Percentiles rank a stretch among this genome's conserved stretches.
Evolutionary conservation across 2,888 invertebrate species (phyloP).

Genomic region (Xestia xanthographa): DNA sequence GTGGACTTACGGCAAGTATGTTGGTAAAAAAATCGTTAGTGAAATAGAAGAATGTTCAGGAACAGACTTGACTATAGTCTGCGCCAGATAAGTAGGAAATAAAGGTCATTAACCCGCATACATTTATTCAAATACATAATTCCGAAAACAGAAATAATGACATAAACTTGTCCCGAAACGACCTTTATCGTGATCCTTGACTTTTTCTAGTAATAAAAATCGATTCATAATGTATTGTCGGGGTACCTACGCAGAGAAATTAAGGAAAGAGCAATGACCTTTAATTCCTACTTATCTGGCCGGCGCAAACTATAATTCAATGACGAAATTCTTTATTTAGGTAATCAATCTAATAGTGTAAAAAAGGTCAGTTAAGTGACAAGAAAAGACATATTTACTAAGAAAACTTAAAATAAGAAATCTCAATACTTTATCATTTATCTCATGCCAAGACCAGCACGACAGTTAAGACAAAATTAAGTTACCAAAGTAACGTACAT

Average conservation of each 20-base stretch:
- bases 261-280: no score
- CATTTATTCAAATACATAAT: no score
- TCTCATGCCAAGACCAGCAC: conserved; percentile 45
- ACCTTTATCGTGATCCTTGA: no score
- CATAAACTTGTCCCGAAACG: no score
- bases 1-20: neutral
- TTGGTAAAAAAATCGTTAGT: neutral
- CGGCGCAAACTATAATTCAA: no score
- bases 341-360: neutral
- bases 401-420: conserved; percentile 8
- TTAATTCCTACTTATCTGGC: no score
- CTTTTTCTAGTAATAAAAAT: no score
- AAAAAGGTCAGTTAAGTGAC: neutral
- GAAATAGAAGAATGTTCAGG: neutral
- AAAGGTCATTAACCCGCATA: no score
- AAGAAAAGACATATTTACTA: neutral
- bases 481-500: conserved; percentile 38
- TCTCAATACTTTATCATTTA: neutral
- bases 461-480: conserved; percentile 8
- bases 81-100: no score
- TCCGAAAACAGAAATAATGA: no score
- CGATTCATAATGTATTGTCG: no score
- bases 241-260: no score
- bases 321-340: neutral
- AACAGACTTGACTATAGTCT: neutral